Evolutionary conservation across 2,888 invertebrate species (phyloP).

Genomic region (Troides helena): DNA sequence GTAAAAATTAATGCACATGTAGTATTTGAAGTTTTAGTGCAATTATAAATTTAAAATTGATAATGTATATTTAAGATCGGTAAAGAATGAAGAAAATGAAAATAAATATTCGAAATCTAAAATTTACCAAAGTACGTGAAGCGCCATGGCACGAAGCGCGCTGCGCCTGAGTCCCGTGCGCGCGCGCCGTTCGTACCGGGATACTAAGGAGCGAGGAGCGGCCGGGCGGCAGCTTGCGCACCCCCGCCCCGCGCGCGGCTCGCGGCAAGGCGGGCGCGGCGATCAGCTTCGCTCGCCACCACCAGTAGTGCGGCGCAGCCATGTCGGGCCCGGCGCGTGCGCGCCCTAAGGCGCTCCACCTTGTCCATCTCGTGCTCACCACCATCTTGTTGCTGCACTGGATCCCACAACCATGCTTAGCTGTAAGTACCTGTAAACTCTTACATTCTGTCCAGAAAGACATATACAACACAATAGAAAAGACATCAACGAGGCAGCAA

Average conservation of each 20-base stretch:
- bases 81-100: slow-evolving; percentile 14
- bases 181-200: slow-evolving; percentile 78
- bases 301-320: slow-evolving; percentile 76
- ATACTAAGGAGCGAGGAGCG: slow-evolving; percentile 74
- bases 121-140: slow-evolving; percentile 72
- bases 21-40: neutral
- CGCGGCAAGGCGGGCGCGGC: slow-evolving; percentile 47
- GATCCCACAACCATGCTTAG: slow-evolving; percentile 53
- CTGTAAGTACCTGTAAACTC: slow-evolving; percentile 56
- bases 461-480: slow-evolving; percentile 34
- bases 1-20: slow-evolving; percentile 22
- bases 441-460: neutral
- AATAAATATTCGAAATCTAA: slow-evolving; percentile 5
- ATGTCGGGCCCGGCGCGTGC: slow-evolving; percentile 78
- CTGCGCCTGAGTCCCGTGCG: slow-evolving; percentile 76
- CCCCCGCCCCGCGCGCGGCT: slow-evolving; percentile 61
- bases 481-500: slow-evolving; percentile 48
- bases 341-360: slow-evolving; percentile 61
- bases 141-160: slow-evolving; percentile 77
- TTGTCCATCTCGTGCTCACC: slow-evolving; percentile 59
- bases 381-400: slow-evolving; percentile 57
- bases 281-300: slow-evolving; percentile 56
- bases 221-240: slow-evolving; percentile 57
- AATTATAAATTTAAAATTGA: neutral
- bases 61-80: neutral